These are phyloP conservation scores for Ginglymostoma cirratum DNA, from an alignment of 2,113 vertebrate species.

Conservation along the genomic window DNA sequence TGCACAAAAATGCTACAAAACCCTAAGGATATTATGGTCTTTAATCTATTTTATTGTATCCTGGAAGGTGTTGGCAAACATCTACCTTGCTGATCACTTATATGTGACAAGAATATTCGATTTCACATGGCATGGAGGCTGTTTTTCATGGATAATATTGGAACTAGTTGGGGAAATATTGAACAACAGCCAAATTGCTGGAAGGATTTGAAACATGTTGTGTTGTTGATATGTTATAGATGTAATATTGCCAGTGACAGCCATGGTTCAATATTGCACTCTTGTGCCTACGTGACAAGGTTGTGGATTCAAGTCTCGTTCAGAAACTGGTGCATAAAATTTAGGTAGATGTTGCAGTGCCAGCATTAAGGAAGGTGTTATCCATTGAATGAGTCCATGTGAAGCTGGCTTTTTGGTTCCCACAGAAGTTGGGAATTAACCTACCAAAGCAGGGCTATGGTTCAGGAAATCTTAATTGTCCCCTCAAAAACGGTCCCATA, in stretches of 20 bases:
- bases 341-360: not conserved
- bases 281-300: not conserved
- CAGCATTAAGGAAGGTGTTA: not conserved
- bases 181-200: not conserved
- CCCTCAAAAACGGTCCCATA: not conserved
- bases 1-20: not conserved
- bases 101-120: not conserved
- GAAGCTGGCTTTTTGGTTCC: not conserved
- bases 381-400: not conserved
- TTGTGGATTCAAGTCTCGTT: not conserved
- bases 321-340: not conserved
- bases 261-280: not conserved
- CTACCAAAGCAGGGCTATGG: not conserved
- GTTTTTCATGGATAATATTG: not conserved
- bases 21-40: not conserved
- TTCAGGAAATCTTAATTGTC: not conserved
- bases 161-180: not conserved
- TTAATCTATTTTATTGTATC: not conserved
- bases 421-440: not conserved
- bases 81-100: not conserved
- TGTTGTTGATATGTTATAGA: not conserved
- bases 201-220: not conserved
- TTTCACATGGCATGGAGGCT: not conserved
- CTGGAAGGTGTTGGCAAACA: slow-evolving; percentile 7
- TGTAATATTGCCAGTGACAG: not conserved